Percentiles rank a stretch among this genome's conserved stretches.
These are phyloP conservation scores for Poecilia picta DNA, from an alignment of 2,797 vertebrate genomes.

Conservation along the genomic window DNA sequence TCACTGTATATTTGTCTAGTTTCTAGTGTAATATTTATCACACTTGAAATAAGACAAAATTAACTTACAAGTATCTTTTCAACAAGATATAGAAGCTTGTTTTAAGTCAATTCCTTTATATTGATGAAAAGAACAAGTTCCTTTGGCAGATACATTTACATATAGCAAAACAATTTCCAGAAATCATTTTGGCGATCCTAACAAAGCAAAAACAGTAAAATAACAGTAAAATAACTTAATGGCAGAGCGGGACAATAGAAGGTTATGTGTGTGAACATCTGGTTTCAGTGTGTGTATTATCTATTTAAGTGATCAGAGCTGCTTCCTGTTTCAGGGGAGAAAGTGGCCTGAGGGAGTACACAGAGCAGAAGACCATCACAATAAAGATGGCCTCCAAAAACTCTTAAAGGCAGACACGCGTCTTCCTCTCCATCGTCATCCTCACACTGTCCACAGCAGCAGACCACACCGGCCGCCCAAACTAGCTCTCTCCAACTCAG, in stretches of 20 bases:
- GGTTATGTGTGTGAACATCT: background rate
- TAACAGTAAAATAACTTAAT: background rate
- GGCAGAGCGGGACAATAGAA: background rate
- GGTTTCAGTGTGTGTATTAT: background rate
- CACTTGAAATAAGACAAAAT: too few species aligned
- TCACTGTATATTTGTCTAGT: too few species aligned
- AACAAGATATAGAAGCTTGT: too few species aligned
- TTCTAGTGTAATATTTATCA: too few species aligned
- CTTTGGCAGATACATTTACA: too few species aligned
- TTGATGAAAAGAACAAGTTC: too few species aligned
- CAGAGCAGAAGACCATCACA: constrained; percentile 98
- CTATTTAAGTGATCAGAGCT: background rate
- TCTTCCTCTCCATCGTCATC: constrained; percentile 60
- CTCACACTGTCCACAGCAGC: constrained; percentile 46
- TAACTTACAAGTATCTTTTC: too few species aligned
- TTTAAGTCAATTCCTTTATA: too few species aligned
- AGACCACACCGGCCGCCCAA: constrained; percentile 52
- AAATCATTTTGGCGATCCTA: background rate
- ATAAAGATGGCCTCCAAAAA: constrained; percentile 96
- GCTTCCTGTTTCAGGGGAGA: constrained; percentile 87
- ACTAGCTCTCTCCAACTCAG: constrained; percentile 64
- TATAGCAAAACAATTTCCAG: too few species aligned
- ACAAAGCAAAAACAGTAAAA: background rate
- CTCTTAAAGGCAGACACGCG: constrained; percentile 83
- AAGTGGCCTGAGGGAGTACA: constrained; percentile 93